These are phyloP conservation scores for Syrista parreyssii DNA, from an alignment of 2,888 invertebrate genomes.

Conservation along the genomic window DNA sequence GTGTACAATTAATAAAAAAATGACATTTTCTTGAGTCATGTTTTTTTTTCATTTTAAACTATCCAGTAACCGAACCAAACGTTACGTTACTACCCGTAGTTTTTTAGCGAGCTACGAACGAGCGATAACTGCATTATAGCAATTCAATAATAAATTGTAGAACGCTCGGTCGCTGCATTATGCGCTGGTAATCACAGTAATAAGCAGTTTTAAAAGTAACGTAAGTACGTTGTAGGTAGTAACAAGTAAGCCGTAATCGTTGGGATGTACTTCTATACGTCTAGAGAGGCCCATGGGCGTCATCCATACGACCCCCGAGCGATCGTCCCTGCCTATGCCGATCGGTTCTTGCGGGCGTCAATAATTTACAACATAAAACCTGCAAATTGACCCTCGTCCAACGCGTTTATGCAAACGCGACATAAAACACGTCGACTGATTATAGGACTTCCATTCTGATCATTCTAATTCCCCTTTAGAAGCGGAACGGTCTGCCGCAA, in stretches of 20 bases:
- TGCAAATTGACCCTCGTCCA: slow-evolving; percentile 34
- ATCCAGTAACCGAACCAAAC: background rate
- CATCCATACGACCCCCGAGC: slow-evolving; percentile 34
- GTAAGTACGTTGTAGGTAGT: slow-evolving; percentile 62
- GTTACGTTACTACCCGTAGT: slow-evolving; percentile 1
- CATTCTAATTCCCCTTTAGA: background rate
- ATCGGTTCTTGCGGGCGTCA: slow-evolving; percentile 24
- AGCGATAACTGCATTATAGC: slow-evolving; percentile 50
- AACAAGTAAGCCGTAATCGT: slow-evolving; percentile 59
- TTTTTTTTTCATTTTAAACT: background rate
- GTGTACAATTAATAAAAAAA: background rate
- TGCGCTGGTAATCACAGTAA: slow-evolving; percentile 61
- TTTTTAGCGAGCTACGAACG: slow-evolving; percentile 13
- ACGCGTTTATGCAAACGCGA: slow-evolving; percentile 34
- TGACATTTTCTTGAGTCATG: background rate
- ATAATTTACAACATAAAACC: slow-evolving; percentile 42
- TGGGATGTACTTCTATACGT: slow-evolving; percentile 40
- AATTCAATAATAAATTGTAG: slow-evolving; percentile 62
- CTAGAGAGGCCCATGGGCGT: slow-evolving; percentile 47
- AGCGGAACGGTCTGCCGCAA: background rate
- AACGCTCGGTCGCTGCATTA: slow-evolving; percentile 54
- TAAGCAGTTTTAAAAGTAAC: slow-evolving; percentile 62
- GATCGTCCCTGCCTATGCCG: slow-evolving; percentile 9
- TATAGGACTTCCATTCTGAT: slow-evolving; percentile 22
- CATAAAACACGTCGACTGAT: slow-evolving; percentile 27